Evolutionary conservation across 2,797 vertebrate species (phyloP).

Genomic region (Holocentrus rufus): DNA sequence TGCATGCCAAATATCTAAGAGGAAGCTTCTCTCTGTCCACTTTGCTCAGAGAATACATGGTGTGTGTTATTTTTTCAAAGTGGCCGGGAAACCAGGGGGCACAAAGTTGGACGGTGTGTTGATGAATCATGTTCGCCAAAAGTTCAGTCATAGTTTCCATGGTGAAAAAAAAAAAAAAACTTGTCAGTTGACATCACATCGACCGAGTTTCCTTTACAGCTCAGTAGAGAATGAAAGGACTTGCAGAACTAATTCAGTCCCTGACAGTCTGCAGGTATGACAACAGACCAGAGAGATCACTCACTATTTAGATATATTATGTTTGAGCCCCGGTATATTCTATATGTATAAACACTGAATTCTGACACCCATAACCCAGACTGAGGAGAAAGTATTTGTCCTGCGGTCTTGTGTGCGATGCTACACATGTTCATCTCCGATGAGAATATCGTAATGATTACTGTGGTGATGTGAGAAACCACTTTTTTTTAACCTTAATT

Average conservation of each 20-base stretch:
- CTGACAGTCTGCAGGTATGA: constrained; percentile 31
- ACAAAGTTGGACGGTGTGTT: constrained; percentile 3
- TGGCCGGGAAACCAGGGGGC: not conserved
- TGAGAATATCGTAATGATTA: not conserved
- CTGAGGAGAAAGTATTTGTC: too few species aligned
- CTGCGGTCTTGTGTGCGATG: too few species aligned
- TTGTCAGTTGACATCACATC: constrained; percentile 45
- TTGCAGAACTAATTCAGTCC: constrained; percentile 41
- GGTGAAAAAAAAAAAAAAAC: not conserved
- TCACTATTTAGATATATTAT: not conserved
- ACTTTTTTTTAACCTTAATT: too few species aligned
- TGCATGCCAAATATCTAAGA: not conserved
- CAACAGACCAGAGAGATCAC: not conserved
- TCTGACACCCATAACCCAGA: too few species aligned
- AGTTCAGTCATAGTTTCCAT: constrained; percentile 34
- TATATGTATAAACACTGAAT: too few species aligned
- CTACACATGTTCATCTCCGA: not conserved
- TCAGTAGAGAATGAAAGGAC: constrained; percentile 16
- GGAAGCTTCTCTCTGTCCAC: too few species aligned
- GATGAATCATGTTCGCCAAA: constrained; percentile 38
- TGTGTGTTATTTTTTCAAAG: not conserved
- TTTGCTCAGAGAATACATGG: not conserved
- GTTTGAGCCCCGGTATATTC: not conserved
- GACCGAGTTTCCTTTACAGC: constrained; percentile 21
- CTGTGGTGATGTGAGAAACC: not conserved